These are phyloP conservation scores for Unio pictorum DNA, from an alignment of 2,888 invertebrate species.

Conservation along the genomic window DNA sequence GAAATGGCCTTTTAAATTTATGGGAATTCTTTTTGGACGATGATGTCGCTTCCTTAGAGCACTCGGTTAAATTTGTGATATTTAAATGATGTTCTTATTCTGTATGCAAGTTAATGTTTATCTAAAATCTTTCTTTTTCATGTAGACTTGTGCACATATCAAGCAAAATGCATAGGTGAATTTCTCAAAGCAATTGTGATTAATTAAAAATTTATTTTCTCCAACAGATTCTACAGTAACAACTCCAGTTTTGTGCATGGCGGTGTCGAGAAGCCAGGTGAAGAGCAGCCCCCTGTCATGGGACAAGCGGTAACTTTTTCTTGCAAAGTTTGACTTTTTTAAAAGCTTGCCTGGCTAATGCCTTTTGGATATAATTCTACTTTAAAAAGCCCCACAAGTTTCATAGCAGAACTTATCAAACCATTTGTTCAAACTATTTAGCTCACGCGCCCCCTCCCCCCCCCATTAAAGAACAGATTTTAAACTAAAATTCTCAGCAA, in stretches of 20 bases:
- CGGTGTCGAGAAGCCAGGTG: slow-evolving; percentile 86
- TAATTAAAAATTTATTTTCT: slow-evolving; percentile 10
- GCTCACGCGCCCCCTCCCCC: no score
- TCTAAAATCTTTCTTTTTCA: no score
- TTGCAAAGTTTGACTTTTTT: not conserved
- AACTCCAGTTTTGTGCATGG: slow-evolving; percentile 97
- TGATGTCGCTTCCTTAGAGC: no score
- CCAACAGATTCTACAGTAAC: slow-evolving; percentile 91
- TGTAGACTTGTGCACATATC: not conserved
- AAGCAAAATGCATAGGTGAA: not conserved
- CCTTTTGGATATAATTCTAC: no score
- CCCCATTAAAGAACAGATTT: no score
- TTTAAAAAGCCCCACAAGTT: no score
- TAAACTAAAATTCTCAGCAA: no score
- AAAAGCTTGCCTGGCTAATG: not conserved
- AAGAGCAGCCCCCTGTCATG: slow-evolving; percentile 73
- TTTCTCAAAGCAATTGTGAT: not conserved
- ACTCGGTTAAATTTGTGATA: not conserved
- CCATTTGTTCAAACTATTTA: no score
- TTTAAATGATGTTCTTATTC: not conserved
- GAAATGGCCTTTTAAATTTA: no score
- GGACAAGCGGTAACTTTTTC: slow-evolving; percentile 69
- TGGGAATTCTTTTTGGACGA: no score
- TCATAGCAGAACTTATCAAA: no score
- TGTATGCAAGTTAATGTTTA: no score